Conservation (phyloP, 1,140 invertebrate species). For the Drosophila grimshawi region DNA sequence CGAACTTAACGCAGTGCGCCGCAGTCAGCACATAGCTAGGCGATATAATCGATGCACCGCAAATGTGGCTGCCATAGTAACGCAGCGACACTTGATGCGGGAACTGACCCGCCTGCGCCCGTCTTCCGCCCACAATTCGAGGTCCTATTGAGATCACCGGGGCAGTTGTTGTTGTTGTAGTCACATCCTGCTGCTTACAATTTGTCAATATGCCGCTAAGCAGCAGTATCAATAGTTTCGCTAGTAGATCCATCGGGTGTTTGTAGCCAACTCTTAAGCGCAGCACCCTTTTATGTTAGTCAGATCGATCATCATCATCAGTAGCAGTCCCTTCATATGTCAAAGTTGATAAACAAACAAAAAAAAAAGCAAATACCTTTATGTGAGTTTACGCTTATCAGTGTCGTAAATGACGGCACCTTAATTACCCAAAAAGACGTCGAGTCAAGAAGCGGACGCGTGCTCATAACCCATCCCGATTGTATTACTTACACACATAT, state of each 20-base stretch:
- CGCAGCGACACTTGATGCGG: conserved; percentile 85
- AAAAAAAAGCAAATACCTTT: background rate
- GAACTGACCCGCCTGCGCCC: conserved; percentile 82
- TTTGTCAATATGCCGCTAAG: background rate
- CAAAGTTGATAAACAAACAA: conserved; percentile 10
- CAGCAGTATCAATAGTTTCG: conserved; percentile 22
- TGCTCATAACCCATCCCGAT: conserved; percentile 1
- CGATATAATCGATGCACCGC: conserved; percentile 86
- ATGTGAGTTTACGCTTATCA: conserved; percentile 10
- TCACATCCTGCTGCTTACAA: background rate
- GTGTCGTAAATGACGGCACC: conserved; percentile 19
- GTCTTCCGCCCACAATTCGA: conserved; percentile 85
- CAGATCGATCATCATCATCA: conserved; percentile 42
- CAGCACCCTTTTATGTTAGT: conserved; percentile 19
- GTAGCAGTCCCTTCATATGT: conserved; percentile 22
- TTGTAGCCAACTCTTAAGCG: background rate
- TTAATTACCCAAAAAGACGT: conserved; percentile 31
- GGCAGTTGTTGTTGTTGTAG: background rate
- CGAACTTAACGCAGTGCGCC: conserved; percentile 85
- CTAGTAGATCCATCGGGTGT: conserved; percentile 19
- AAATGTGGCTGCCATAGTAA: conserved; percentile 78
- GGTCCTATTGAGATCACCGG: conserved; percentile 6
- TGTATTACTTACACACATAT: conserved; percentile 11
- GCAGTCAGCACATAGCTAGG: conserved; percentile 86
- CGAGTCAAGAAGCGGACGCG: conserved; percentile 10